Percentiles rank a stretch among this genome's conserved stretches.
Evolutionary conservation across 1,140 invertebrate species (phyloP).

Genomic region (Pachypeltis micranthus): DNA sequence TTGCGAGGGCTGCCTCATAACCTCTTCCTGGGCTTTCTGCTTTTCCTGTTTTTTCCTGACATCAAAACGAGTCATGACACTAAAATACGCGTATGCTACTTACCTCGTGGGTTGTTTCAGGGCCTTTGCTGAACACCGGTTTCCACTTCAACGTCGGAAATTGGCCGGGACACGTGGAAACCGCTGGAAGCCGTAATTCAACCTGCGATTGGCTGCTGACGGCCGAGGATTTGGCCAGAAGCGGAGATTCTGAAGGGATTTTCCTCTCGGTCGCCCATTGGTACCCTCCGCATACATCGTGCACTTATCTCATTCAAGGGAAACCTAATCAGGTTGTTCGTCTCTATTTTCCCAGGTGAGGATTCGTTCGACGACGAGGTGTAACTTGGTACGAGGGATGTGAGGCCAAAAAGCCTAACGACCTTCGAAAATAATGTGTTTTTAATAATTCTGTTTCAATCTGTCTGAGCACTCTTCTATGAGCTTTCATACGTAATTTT

Average conservation of each 20-base stretch:
- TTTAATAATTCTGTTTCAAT: too few species aligned
- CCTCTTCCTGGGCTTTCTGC: neutral
- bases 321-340: slow-evolving; percentile 70
- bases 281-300: slow-evolving; percentile 83
- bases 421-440: too few species aligned
- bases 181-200: slow-evolving; percentile 64
- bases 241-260: slow-evolving; percentile 67
- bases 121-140: slow-evolving; percentile 76
- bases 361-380: too few species aligned
- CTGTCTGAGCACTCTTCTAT: too few species aligned
- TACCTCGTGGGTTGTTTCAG: too few species aligned
- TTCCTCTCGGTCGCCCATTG: slow-evolving; percentile 83
- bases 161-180: slow-evolving; percentile 81
- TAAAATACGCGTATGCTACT: too few species aligned
- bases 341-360: slow-evolving; percentile 71
- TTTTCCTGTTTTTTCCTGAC: too few species aligned
- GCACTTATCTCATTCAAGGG: slow-evolving; percentile 77
- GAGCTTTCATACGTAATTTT: too few species aligned
- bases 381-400: too few species aligned
- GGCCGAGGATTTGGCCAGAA: slow-evolving; percentile 59
- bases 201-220: slow-evolving; percentile 78
- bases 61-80: too few species aligned
- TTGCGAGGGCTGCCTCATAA: too few species aligned
- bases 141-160: slow-evolving; percentile 89
- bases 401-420: too few species aligned